Evolutionary conservation across 1,140 invertebrate species (phyloP).

Genomic region (Rhyacophila brunnea): DNA sequence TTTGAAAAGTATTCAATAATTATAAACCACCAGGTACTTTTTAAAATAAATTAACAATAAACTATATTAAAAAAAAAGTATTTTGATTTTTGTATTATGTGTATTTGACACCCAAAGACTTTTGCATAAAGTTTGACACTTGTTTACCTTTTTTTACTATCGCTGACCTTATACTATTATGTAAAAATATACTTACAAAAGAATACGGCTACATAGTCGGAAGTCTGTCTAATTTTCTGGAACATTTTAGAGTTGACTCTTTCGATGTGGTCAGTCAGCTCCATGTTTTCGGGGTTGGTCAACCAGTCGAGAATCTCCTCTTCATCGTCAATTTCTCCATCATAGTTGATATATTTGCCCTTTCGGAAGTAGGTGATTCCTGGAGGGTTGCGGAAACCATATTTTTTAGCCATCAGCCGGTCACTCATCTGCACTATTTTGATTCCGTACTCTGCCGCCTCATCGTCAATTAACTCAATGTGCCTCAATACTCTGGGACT

Average conservation of each 20-base stretch:
- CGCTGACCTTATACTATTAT: too few species aligned
- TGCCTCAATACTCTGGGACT: constrained; percentile 76
- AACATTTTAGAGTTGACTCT: constrained; percentile 92
- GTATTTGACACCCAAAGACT: too few species aligned
- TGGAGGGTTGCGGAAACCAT: constrained; percentile 84
- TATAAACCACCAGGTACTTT: too few species aligned
- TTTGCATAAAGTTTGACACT: too few species aligned
- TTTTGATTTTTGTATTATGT: too few species aligned
- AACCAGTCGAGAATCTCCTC: constrained; percentile 93
- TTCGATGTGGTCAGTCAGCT: constrained; percentile 90
- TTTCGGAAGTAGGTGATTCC: constrained; percentile 90
- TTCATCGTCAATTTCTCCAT: constrained; percentile 90
- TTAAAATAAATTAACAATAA: too few species aligned
- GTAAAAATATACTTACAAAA: constrained; percentile 95
- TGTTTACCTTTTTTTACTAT: too few species aligned
- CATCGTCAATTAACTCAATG: constrained; percentile 88
- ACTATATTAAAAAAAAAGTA: too few species aligned
- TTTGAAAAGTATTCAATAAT: too few species aligned
- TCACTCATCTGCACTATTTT: constrained; percentile 89
- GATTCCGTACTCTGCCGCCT: constrained; percentile 88
- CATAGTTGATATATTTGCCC: constrained; percentile 86
- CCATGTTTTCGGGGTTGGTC: constrained; percentile 92
- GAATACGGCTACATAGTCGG: constrained; percentile 91
- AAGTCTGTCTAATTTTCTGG: constrained; percentile 84
- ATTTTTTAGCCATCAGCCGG: constrained; percentile 91